Evolutionary conservation across 1,140 invertebrate genomes (phyloP).

Genomic region (Drosophila tani): DNA sequence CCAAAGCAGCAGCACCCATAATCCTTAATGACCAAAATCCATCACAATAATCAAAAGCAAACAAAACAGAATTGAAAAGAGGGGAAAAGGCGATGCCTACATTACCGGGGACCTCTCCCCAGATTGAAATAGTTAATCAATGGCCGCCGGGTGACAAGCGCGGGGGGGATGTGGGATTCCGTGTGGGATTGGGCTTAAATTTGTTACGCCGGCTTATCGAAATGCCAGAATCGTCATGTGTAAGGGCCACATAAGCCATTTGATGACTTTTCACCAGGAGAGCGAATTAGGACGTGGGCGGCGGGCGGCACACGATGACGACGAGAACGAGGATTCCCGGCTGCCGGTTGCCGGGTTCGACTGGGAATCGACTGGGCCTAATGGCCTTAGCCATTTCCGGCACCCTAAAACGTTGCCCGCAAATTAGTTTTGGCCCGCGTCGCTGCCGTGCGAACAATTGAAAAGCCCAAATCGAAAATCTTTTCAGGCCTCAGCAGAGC

Average conservation of each 20-base stretch:
- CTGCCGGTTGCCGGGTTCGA: constrained; percentile 12
- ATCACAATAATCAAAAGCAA: constrained; percentile 72
- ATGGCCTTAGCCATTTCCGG: constrained; percentile 81
- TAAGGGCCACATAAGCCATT: constrained; percentile 74
- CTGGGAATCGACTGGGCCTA: constrained; percentile 50
- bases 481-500: constrained; percentile 60
- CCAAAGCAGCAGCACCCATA: constrained; percentile 36
- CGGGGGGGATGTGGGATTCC: neutral
- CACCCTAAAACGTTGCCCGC: constrained; percentile 76
- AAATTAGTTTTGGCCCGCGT: constrained; percentile 75
- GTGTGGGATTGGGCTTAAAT: constrained; percentile 57
- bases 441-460: constrained; percentile 77
- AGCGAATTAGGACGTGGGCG: constrained; percentile 27
- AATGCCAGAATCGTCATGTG: constrained; percentile 78
- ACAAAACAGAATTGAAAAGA: constrained; percentile 29
- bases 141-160: constrained; percentile 28
- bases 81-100: constrained; percentile 34
- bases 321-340: constrained; percentile 15
- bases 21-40: constrained; percentile 70
- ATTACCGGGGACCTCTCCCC: neutral
- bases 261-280: constrained; percentile 53
- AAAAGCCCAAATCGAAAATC: constrained; percentile 79
- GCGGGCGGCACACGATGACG: neutral
- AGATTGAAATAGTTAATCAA: constrained; percentile 76
- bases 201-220: constrained; percentile 77